A percentile compares a stretch with the other conserved stretches of the same genome.
Conservation (phyloP, 1,140 invertebrate genomes). For the Neotoxoptera formosana region DNA sequence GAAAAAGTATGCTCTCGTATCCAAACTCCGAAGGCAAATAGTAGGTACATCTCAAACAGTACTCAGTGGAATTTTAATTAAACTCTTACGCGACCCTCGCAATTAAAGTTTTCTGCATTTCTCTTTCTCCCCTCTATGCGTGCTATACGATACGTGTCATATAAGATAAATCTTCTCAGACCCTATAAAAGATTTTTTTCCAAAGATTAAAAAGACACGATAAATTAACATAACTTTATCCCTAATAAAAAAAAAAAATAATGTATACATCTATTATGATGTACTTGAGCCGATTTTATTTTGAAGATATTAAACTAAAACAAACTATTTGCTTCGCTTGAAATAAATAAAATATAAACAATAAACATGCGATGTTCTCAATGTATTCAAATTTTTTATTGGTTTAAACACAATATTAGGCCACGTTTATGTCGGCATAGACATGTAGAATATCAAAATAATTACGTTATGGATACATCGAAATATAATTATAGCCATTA, state of each 20-base stretch:
- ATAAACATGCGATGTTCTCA: neutral
- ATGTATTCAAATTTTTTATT: no score
- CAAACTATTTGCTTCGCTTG: neutral
- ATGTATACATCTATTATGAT: neutral
- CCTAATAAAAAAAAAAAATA: neutral
- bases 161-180: conserved; percentile 29
- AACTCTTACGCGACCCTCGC: conserved; percentile 32
- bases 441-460: no score
- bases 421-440: no score
- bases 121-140: neutral
- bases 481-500: neutral
- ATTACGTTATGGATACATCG: neutral
- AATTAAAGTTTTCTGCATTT: conserved; percentile 38
- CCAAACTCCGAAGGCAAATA: conserved; percentile 13
- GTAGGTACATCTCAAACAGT: neutral
- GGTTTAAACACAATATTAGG: no score
- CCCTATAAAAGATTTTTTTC: neutral
- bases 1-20: neutral
- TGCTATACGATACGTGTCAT: conserved; percentile 38
- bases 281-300: neutral
- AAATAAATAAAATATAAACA: neutral
- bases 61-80: conserved; percentile 46
- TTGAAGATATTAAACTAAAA: neutral
- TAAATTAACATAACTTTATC: conserved; percentile 16
- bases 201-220: neutral